Conservation (phyloP, 1,140 invertebrate species). For the Cyphomyrmex costatus region DNA sequence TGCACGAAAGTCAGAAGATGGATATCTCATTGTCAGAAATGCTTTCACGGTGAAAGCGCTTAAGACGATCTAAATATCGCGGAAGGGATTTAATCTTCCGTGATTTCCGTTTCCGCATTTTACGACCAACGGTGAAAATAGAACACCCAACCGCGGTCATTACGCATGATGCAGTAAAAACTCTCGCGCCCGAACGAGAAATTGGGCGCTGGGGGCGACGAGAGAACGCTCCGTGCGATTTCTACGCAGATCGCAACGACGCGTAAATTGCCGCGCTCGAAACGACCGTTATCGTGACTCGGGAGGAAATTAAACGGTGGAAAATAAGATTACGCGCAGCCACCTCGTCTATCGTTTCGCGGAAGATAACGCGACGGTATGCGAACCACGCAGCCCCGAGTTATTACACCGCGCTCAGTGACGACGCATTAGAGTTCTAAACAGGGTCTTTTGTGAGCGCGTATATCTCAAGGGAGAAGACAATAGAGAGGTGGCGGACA, state of each 20-base stretch:
- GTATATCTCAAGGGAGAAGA: background rate
- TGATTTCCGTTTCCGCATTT: conserved; percentile 16
- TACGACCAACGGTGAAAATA: conserved; percentile 20
- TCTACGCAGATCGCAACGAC: background rate
- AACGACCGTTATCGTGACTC: conserved; percentile 31
- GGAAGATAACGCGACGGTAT: conserved; percentile 58
- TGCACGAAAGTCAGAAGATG: conserved; percentile 49
- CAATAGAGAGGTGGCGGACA: conserved; percentile 43
- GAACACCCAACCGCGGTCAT: conserved; percentile 10
- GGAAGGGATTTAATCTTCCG: conserved; percentile 44
- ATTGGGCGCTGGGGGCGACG: background rate
- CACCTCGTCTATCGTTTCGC: background rate
- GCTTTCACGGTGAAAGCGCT: conserved; percentile 11
- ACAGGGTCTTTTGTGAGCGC: conserved; percentile 27
- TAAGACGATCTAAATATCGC: conserved; percentile 31
- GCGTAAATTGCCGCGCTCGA: background rate
- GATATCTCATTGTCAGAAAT: conserved; percentile 50
- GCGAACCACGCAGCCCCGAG: conserved; percentile 53
- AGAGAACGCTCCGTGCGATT: background rate
- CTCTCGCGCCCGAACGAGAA: conserved; percentile 7
- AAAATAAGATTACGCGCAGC: background rate
- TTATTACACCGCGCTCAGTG: conserved; percentile 56
- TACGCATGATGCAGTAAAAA: conserved; percentile 19
- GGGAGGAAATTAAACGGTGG: conserved; percentile 55
- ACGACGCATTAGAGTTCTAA: background rate